Percentiles rank a stretch among this genome's conserved stretches.
phyloP scores from a whole-genome alignment of 2,797 vertebrate genomes.

The Merluccius polli region DNA sequence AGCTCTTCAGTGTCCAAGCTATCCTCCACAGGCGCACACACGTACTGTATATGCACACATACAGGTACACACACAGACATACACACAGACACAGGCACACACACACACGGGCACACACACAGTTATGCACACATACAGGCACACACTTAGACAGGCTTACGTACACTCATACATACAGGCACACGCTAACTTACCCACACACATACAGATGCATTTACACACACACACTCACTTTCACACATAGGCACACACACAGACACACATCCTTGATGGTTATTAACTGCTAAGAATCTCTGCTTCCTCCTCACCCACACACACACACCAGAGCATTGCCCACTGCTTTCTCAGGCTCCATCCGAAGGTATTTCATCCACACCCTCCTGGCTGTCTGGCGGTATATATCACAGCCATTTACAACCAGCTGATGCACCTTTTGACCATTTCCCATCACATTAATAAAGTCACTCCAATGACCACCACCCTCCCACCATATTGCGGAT shows the following conservation, averaged over 20 bases:
- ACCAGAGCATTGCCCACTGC: slow-evolving; percentile 29
- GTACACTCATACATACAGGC: neutral
- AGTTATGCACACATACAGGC: neutral
- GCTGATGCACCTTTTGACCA: slow-evolving; percentile 52
- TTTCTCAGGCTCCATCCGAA: slow-evolving; percentile 29
- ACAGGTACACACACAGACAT: neutral
- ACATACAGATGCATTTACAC: neutral
- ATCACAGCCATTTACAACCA: slow-evolving; percentile 48
- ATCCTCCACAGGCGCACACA: neutral
- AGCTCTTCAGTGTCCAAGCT: slow-evolving; percentile 31
- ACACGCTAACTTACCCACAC: neutral
- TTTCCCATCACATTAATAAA: slow-evolving; percentile 52
- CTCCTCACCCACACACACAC: neutral
- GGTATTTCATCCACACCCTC: slow-evolving; percentile 47
- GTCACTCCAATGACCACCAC: slow-evolving; percentile 42
- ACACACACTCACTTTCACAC: neutral
- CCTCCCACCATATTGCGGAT: slow-evolving; percentile 29
- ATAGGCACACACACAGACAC: neutral
- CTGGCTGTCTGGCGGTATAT: slow-evolving; percentile 39
- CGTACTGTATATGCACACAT: neutral
- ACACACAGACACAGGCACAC: neutral
- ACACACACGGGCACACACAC: neutral
- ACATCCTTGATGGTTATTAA: neutral
- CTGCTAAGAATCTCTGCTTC: too few relatives aligned
- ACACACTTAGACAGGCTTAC: neutral